These are phyloP conservation scores for Aphelenchoides avenae DNA, from an alignment of 1,140 invertebrate species.

Conservation along the genomic window DNA sequence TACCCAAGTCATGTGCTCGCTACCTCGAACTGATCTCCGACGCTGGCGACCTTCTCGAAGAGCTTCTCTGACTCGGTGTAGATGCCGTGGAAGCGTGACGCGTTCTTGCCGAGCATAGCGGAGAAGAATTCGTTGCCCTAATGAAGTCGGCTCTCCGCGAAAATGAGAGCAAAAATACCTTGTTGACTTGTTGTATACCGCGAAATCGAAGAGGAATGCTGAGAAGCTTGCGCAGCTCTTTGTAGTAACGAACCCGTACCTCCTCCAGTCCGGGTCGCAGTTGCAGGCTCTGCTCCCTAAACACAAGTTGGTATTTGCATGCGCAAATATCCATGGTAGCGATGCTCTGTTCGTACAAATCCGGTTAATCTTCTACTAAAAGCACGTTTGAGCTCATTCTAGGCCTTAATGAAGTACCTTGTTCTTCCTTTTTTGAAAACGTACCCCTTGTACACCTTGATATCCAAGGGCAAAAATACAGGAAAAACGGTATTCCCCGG, in stretches of 20 bases:
- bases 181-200: constrained; percentile 67
- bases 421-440: too few species aligned
- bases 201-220: constrained; percentile 79
- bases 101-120: constrained; percentile 71
- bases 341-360: too few species aligned
- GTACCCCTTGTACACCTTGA: too few species aligned
- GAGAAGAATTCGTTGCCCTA: constrained; percentile 68
- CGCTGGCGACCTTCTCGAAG: constrained; percentile 66
- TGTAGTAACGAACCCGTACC: constrained; percentile 81
- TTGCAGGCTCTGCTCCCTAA: constrained; percentile 66
- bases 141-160: constrained; percentile 17
- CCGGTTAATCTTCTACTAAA: too few species aligned
- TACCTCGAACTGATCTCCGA: constrained; percentile 69
- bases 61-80: constrained; percentile 67
- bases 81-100: constrained; percentile 65
- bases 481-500: too few species aligned
- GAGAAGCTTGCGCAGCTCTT: constrained; percentile 79
- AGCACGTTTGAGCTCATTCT: too few species aligned
- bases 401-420: too few species aligned
- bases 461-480: too few species aligned
- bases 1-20: background rate
- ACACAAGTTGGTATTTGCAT: too few species aligned
- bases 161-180: constrained; percentile 58
- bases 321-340: too few species aligned
- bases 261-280: constrained; percentile 81